Percentiles rank a stretch among this genome's conserved stretches.
Conservation (phyloP, 2,113 vertebrate genomes). For the Probosciger aterrimus region DNA sequence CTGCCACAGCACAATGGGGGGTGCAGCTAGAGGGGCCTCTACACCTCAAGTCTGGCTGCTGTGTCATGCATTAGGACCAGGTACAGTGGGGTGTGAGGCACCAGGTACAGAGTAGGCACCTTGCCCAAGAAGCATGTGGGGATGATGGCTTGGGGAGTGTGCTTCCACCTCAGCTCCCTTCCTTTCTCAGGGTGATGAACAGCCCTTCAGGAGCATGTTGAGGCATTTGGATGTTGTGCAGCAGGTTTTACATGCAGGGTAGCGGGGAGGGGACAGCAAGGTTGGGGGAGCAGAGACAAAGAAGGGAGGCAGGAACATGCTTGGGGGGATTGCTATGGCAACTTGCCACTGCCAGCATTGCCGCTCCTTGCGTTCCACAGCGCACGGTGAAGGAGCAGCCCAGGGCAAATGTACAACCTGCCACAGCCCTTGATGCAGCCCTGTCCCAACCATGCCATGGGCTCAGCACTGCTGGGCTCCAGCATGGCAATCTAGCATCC, state of each 20-base stretch:
- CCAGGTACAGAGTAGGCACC: not conserved
- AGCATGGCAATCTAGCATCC: fast-evolving
- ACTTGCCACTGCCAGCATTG: not conserved
- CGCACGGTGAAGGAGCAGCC: not conserved
- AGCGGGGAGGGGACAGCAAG: not conserved
- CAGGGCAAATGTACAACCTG: not conserved
- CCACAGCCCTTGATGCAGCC: not conserved
- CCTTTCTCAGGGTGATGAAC: not conserved
- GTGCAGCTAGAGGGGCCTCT: not conserved
- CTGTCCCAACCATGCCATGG: fast-evolving
- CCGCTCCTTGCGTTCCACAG: not conserved
- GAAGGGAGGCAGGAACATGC: conserved; percentile 1
- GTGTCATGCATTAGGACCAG: fast-evolving
- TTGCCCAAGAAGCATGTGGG: fast-evolving
- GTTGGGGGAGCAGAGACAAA: not conserved
- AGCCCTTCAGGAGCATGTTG: not conserved
- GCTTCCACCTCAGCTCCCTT: not conserved
- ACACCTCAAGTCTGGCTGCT: not conserved
- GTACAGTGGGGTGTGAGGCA: not conserved
- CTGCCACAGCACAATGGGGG: fast-evolving
- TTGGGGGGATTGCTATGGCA: conserved; percentile 61
- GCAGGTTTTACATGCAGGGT: not conserved
- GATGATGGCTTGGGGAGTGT: not conserved
- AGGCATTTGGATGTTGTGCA: not conserved
- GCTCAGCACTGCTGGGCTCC: fast-evolving